Evolutionary conservation across 2,797 vertebrate species (phyloP), one percentile per base, ranked within the genome.

Genomic region (Garrulus glandarius): DNA sequence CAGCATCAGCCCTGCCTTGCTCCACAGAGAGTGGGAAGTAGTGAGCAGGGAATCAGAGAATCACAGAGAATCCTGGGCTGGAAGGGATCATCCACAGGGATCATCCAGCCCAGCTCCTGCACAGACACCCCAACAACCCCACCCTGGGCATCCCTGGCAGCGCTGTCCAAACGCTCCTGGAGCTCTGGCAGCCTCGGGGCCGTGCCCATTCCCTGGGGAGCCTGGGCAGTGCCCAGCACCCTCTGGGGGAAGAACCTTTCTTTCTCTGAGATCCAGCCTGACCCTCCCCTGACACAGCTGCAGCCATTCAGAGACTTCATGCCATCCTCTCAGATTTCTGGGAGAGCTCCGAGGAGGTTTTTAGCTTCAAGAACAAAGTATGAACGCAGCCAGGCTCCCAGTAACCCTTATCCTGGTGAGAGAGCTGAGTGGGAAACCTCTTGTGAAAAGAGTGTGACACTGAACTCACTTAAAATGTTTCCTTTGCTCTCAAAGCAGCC

Each of bases 211-310:
- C 53, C 85, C 61, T 81, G 76, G 68, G 76, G n/a, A 65, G 76
- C 60, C 76, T 72, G 85, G 34, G 34, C 53, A 81, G 34, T 67
- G 86, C 77, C 53, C 61, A 60, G n/a, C 69, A 60, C 60, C 53
- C 30, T 34, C 17, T 52, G 69, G 53, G 55, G 50, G 43, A 39
- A 60, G 17, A 41, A 1, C 30, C 41, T 68, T 60, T 1, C 41
- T 68, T 60, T 1, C 4, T 5, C 41, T 36, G 26, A 20, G 0
- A 0, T 4, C 55, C 61, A 47, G 0, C 55, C 34, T 41, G 0
- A 34, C 0, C 10, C 17, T 1, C 2, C 21, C 7, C 34, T 74
- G 53, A 0, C 21, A 22, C 34, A 68, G 30, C 34, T 68, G 18
- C 21, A 16, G 46, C 34, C 12, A 8, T 32, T 47, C 7, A 60